A percentile compares a stretch with the other conserved stretches of the same genome.
phyloP scores from a whole-genome alignment of 2,113 vertebrate species.

The Suncus etruscus region DNA sequence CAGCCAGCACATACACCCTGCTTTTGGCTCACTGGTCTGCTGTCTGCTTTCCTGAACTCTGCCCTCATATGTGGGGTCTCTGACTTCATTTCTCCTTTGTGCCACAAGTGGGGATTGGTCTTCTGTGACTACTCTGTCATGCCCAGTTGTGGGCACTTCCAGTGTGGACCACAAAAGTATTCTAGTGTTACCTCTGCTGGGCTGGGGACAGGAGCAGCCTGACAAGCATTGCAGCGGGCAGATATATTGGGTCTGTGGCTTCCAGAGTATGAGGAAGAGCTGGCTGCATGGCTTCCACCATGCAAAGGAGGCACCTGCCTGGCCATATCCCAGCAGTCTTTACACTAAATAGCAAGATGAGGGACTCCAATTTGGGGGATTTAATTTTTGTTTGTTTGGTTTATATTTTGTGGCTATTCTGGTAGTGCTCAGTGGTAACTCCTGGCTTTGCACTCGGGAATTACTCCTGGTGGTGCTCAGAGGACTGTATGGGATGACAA shows the following conservation, averaged over 20 bases:
- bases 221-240: too few species aligned
- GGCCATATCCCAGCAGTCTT: background rate
- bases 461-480: too few species aligned
- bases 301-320: constrained; percentile 76
- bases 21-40: background rate
- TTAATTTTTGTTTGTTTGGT: too few species aligned
- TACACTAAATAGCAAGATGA: too few species aligned
- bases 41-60: background rate
- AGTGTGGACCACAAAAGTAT: too few species aligned
- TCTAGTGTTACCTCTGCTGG: too few species aligned
- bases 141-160: background rate
- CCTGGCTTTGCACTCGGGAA: too few species aligned
- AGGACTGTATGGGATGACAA: too few species aligned
- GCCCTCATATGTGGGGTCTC: background rate
- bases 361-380: too few species aligned
- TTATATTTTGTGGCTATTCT: too few species aligned
- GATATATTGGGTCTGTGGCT: background rate
- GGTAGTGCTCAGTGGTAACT: too few species aligned
- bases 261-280: constrained; percentile 36
- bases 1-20: background rate
- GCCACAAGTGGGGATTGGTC: constrained; percentile 23
- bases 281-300: constrained; percentile 59
- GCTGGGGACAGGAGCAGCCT: background rate
- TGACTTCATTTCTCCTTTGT: constrained; percentile 1
- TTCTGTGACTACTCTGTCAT: background rate